A percentile compares a stretch with the other conserved stretches of the same genome.
Evolutionary conservation across 2,113 vertebrate species (phyloP).

Genomic region (Henicopernis longicauda): DNA sequence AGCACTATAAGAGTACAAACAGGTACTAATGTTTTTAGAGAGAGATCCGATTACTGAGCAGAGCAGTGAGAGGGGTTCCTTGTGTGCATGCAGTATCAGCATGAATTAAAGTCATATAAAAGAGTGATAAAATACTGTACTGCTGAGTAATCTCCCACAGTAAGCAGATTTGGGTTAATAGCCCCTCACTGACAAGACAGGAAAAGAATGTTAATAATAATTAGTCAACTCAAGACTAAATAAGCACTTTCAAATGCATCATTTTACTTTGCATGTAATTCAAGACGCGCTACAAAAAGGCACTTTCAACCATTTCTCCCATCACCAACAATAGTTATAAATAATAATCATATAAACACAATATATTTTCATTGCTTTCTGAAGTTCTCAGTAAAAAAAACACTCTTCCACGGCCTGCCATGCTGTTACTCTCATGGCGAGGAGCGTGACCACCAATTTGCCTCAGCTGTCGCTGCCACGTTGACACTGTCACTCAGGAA

Average conservation of each 20-base stretch:
- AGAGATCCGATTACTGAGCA: background rate
- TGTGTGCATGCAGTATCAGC: background rate
- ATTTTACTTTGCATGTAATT: background rate
- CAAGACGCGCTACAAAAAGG: background rate
- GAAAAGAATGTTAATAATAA: slow-evolving; percentile 23
- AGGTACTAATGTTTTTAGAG: background rate
- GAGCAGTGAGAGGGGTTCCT: background rate
- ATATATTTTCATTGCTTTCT: background rate
- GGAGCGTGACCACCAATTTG: background rate
- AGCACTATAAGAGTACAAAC: background rate
- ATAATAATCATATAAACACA: slow-evolving; percentile 7
- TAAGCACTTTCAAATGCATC: slow-evolving; percentile 39
- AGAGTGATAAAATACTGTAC: background rate
- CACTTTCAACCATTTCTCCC: slow-evolving; percentile 19
- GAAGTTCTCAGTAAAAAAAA: slow-evolving; percentile 17
- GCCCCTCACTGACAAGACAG: slow-evolving; percentile 22
- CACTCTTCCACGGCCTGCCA: background rate
- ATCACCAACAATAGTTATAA: slow-evolving; percentile 13
- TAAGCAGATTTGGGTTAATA: background rate
- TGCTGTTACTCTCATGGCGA: background rate
- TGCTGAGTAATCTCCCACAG: background rate
- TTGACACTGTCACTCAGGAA: background rate
- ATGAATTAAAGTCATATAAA: background rate
- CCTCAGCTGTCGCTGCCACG: fast-evolving
- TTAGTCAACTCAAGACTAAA: slow-evolving; percentile 52